Evolutionary conservation across 1,140 invertebrate genomes (phyloP).

Genomic region (Cotesia chilonis): DNA sequence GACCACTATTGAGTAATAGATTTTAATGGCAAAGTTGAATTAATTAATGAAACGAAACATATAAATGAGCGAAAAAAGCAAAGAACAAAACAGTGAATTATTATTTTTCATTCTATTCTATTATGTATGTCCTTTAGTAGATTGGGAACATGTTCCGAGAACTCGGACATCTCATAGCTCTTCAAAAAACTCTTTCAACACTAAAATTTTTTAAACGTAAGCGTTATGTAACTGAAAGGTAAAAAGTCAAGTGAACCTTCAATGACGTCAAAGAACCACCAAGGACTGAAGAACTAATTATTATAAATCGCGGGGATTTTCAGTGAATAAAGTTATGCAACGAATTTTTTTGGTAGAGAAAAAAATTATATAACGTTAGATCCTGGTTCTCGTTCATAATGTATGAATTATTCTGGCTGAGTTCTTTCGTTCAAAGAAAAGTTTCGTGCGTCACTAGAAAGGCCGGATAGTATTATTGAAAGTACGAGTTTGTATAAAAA

Average conservation of each 20-base stretch:
- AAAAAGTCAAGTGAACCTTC: not conserved
- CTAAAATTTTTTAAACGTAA: no score
- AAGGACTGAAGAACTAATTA: no score
- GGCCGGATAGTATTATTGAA: slow-evolving; percentile 1
- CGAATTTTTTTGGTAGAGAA: slow-evolving; percentile 20
- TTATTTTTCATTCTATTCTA: no score
- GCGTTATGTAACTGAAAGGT: no score
- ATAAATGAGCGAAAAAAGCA: no score
- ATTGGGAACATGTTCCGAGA: no score
- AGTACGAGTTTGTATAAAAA: not conserved
- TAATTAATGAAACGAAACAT: no score
- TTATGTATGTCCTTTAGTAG: no score
- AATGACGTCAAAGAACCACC: slow-evolving; percentile 9
- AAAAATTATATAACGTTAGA: slow-evolving; percentile 21
- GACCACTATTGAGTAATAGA: slow-evolving; percentile 13
- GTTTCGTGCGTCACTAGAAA: slow-evolving; percentile 29
- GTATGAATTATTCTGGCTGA: not conserved
- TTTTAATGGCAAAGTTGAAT: no score
- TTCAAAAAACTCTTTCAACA: no score
- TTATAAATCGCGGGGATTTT: slow-evolving; percentile 6
- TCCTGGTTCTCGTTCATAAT: slow-evolving; percentile 23
- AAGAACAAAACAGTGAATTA: no score
- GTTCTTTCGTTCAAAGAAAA: not conserved
- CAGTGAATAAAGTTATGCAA: slow-evolving; percentile 30
- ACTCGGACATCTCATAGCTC: no score